Conservation (phyloP, 2,888 invertebrate species). For the Cryptus viduatorius region DNA sequence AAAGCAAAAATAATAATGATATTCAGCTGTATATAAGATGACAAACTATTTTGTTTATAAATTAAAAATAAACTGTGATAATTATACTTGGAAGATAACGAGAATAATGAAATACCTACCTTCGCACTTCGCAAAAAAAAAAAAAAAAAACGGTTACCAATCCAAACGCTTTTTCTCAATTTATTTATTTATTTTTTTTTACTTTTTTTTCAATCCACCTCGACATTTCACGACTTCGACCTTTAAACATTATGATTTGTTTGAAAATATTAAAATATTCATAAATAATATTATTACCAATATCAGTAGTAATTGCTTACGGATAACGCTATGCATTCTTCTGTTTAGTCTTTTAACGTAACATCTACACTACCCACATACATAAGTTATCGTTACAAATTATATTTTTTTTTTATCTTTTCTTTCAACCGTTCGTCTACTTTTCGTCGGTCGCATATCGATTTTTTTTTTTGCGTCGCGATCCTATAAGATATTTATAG, state of each 20-base stretch:
- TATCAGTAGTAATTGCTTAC: constrained; percentile 79
- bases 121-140: not conserved
- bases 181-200: constrained; percentile 27
- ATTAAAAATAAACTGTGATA: constrained; percentile 78
- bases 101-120: not conserved
- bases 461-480: not conserved
- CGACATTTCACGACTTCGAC: constrained; percentile 71
- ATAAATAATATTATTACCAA: constrained; percentile 83
- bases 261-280: constrained; percentile 82
- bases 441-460: constrained; percentile 16
- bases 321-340: constrained; percentile 79
- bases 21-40: constrained; percentile 77
- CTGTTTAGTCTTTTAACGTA: constrained; percentile 81
- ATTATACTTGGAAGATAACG: constrained; percentile 46
- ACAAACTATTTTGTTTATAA: constrained; percentile 81
- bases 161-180: not conserved
- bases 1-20: constrained; percentile 33
- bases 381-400: constrained; percentile 77
- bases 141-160: not conserved
- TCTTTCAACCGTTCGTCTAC: constrained; percentile 30
- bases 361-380: constrained; percentile 80
- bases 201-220: constrained; percentile 63
- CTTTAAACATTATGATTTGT: constrained; percentile 77
- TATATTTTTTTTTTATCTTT: constrained; percentile 61
- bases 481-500: not conserved